A percentile compares a stretch with the other conserved stretches of the same genome.
Conservation (phyloP, 1,140 invertebrate genomes). For the Cydia amplana region DNA sequence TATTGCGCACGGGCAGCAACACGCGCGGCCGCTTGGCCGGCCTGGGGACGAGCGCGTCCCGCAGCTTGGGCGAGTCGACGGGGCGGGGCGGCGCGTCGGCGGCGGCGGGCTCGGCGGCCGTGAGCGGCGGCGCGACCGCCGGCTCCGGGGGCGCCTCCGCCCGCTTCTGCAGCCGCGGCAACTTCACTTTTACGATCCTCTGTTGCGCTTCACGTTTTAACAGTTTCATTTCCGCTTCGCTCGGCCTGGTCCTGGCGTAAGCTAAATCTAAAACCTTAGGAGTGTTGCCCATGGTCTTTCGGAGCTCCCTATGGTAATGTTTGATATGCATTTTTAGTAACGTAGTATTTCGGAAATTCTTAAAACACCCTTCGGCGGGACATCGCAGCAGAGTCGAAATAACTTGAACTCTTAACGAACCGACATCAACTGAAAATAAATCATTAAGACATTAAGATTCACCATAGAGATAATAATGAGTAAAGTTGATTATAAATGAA, state of each 20-base stretch:
- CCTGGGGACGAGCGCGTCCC: constrained; percentile 57
- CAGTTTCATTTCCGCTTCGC: constrained; percentile 34
- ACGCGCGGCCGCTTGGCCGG: constrained; percentile 66
- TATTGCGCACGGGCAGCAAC: constrained; percentile 58
- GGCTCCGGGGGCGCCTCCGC: constrained; percentile 39
- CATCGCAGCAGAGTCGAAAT: constrained; percentile 88
- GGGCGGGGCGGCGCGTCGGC: constrained; percentile 62
- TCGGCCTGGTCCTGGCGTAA: constrained; percentile 81
- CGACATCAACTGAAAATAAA: constrained; percentile 81
- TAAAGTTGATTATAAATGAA: neutral
- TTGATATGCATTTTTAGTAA: constrained; percentile 95
- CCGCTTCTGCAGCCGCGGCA: constrained; percentile 50
- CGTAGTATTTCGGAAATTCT: constrained; percentile 94
- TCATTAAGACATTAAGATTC: constrained; percentile 30
- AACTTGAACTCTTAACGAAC: constrained; percentile 84
- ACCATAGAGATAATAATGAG: neutral
- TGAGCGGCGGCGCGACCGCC: neutral
- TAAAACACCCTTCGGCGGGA: constrained; percentile 89
- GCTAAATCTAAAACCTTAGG: constrained; percentile 92
- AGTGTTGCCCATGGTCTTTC: constrained; percentile 86
- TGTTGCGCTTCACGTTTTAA: constrained; percentile 38
- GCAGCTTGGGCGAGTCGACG: constrained; percentile 66
- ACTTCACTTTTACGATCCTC: constrained; percentile 61
- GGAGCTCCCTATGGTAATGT: constrained; percentile 91
- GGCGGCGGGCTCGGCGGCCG: constrained; percentile 29